Evolutionary conservation across 2,888 invertebrate species (phyloP), one percentile per base, ranked within the genome.

Genomic region (Elegia similella): DNA sequence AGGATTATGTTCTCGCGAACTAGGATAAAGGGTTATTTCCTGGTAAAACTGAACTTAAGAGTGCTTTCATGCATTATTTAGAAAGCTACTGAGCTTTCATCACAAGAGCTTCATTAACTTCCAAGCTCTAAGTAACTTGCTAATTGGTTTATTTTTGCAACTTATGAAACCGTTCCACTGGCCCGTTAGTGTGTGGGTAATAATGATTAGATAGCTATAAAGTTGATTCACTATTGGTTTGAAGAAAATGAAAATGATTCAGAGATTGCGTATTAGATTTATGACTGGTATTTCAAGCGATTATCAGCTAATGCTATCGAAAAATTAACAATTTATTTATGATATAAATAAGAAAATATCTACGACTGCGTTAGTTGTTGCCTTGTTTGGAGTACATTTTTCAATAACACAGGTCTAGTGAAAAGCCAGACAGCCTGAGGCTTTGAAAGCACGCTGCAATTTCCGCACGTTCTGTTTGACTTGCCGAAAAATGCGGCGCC

Each of bases 121-220:
- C n/a, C 46, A 12, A n/a, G 46, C 46, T 46, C 46, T 44, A 29
- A 48, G 48, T 48, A 32, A 48, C 32, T 57, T 12, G 56, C 44
- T 65, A 65, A 65, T 62, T 62, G 59, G 59, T 59, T 59, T 54
- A 58, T 62, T 62, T 59, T 60, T 54, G 57, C 59, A 53, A 53
- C 43, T 47, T 48, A 58, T 55, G 59, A 52, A 34, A n/a, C 50
- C 16, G 42, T 8, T 43, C 55, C 13, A 57, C 55, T 61, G 56
- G 55, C 57, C 57, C 46, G 47, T 17, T 17, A n/a, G 15, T 16
- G 10, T 5, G 42, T 52, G 42, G 52, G 17, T 42, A 38, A 42
- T 50, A 34, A 15, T 34, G 16, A 42, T 52, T 52, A 52, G 52
- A 38, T n/a, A 23, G 23, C 23, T 23, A 47, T 34, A 30, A 30